Evolutionary conservation across 2,888 invertebrate species (phyloP), one percentile per base, ranked within the genome.

Genomic region (Tanaodytes sp.): DNA sequence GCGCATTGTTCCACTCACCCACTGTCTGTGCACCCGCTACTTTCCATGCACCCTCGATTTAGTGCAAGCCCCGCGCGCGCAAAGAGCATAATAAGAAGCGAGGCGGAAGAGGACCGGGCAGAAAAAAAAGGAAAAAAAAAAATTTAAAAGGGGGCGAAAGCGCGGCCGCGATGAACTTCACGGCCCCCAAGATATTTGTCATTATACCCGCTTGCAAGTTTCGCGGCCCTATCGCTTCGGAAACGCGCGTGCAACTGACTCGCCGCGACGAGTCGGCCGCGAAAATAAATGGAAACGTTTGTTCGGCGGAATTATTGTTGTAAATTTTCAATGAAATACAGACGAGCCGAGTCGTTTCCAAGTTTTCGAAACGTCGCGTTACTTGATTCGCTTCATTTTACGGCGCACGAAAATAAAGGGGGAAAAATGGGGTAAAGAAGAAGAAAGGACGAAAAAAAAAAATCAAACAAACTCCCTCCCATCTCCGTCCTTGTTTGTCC

Each of bases 1-100:
- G 49, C 49, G 61, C 61, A 67, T 67, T 67, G 66, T 67, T 67
- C 59, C 66, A 58, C 66, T 67, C 66, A 52, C 66, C 59, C 54
- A 59, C 31, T 66, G 59, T 66, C 54, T 59, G 31, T 52, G 27
- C 49, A 1, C 30, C 20, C 14, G 31, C 42, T 18, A 43, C 59
- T 59, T 59, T 46, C 46, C 52, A 54, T 37, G 57, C 64, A 66
- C 66, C 66, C 66, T 66, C 66, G 52, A 65, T 65, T 58, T 46
- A 39, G 37, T 52, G 14, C 9, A 52, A 58, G 18, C 45, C 43
- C 49, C 37, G 33, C 16, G 23, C 20, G 39, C 20, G 45, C 31
- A 31, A 43, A 61, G 49, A 40, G 12, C 15, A 52, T 12, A 36
- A 45, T 14, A 51, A 64, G 27, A 54, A 40, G 16, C 23, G 31